phyloP scores from a whole-genome alignment of 2,113 vertebrate genomes.

The Rhabdornis inornatus region DNA sequence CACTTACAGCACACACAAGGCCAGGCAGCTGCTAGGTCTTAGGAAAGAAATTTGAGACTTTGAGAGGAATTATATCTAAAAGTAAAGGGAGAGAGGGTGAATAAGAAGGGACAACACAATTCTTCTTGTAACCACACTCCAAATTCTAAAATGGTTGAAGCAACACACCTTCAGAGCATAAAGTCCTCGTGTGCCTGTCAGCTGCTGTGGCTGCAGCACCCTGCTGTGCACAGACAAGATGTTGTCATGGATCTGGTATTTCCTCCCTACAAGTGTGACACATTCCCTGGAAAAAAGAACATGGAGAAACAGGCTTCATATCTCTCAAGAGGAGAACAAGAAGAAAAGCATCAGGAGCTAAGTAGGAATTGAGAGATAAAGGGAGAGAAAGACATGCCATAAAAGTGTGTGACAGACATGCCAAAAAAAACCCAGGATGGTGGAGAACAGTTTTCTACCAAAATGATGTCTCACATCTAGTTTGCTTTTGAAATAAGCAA shows the following conservation, averaged over 20 bases:
- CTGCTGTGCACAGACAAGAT: not conserved
- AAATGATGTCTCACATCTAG: not conserved
- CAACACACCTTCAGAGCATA: not conserved
- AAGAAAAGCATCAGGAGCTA: not conserved
- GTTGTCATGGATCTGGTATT: not conserved
- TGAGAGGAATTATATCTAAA: not conserved
- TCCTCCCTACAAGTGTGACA: not conserved
- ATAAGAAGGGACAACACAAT: not conserved
- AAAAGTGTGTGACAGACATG: not conserved
- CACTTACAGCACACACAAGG: not conserved
- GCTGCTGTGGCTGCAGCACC: not conserved
- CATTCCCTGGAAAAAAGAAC: not conserved
- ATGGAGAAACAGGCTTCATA: rapidly evolving
- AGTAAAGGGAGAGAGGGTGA: not conserved
- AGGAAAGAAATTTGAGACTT: not conserved
- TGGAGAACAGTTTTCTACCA: not conserved
- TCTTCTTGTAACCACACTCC: not conserved
- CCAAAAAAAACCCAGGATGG: not conserved
- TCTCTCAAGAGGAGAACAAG: not conserved
- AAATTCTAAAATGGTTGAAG: not conserved
- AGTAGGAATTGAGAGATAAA: not conserved
- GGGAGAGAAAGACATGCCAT: not conserved
- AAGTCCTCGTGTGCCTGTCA: not conserved
- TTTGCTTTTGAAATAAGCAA: not conserved
- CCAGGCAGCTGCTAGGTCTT: not conserved